Base-by-base conservation (phyloP, 2,888 invertebrate genomes). In the Nebria brevicollis region DNA sequence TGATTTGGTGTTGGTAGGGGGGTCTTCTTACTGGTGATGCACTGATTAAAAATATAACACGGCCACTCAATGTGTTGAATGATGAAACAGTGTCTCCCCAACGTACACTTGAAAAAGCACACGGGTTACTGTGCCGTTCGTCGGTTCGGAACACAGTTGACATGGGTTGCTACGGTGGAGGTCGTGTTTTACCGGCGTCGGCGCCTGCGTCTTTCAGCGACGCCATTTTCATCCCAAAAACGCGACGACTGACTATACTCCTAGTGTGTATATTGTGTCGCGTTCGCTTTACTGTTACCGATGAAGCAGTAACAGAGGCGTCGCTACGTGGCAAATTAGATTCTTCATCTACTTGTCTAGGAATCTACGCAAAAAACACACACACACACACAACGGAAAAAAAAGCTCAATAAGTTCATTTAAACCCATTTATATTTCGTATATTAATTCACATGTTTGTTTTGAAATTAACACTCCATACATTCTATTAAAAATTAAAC, bases 291-390 rank as follows among this genome's bases (percentile, higher is more conserved):
- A 8, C 20, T 25, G 66, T 68, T 70, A 70, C 70, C 20, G 70
- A 54, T 54, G 54, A 13, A 54, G 54, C 54, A 54, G 54, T 54
- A 54, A 34, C 70, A 70, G 68, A 77, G 77, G 77, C 77, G 72
- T 77, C 72, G 72, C 77, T 43, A 78, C 78, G 66, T 78, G 78
- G 66, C 78, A 78, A 73, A 78, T 78, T 73, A 78, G 78, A 78
- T 78, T 78, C 78, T 78, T 78, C 78, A 78, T 78, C 66, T 3
- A 54, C 7, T 54, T 54, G 54, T 54, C 54, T 54, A 54, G 54
- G 54, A 54, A 54, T 54, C 54, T 54, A 54, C 54, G 54, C 54
- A 54, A 54, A 54, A 54, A 54, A 54, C 4, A 54, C 54, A 54
- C 7, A 7, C 54, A 54, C 8, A 13, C 54, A 54, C 54, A 54